phyloP scores from a whole-genome alignment of 2,888 invertebrate genomes.

The Drosophila affinis region DNA sequence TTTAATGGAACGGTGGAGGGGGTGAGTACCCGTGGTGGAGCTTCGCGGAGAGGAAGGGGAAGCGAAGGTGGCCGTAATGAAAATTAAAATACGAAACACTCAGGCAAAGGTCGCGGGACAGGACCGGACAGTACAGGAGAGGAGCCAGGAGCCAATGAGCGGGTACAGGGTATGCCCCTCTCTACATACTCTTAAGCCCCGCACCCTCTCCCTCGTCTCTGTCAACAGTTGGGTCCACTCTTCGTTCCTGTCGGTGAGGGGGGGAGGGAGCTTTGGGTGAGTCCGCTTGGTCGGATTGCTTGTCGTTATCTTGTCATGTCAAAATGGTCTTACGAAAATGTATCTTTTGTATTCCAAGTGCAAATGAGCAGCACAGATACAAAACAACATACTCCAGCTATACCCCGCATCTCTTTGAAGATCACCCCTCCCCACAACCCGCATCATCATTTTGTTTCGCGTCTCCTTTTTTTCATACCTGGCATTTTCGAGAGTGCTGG shows the following conservation, averaged over 20 bases:
- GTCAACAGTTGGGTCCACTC: constrained; percentile 1
- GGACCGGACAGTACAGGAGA: neutral
- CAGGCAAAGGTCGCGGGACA: constrained; percentile 64
- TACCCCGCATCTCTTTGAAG: constrained; percentile 9
- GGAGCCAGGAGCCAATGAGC: constrained; percentile 68
- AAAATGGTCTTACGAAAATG: constrained; percentile 81
- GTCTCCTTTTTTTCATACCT: neutral
- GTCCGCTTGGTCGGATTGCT: constrained; percentile 67
- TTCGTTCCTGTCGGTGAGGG: constrained; percentile 4
- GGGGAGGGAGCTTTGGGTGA: constrained; percentile 15
- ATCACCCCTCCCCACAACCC: neutral
- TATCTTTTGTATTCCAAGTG: constrained; percentile 81
- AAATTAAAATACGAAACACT: constrained; percentile 77
- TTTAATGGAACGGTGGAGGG: constrained; percentile 35
- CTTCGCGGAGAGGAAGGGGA: constrained; percentile 10
- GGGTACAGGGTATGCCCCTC: constrained; percentile 47
- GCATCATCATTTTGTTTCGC: constrained; percentile 12
- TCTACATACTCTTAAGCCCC: neutral
- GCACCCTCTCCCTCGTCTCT: neutral
- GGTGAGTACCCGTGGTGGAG: neutral
- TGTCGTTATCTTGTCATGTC: constrained; percentile 83
- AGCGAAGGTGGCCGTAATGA: constrained; percentile 71
- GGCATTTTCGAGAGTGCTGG: neutral
- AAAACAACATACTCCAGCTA: constrained; percentile 40
- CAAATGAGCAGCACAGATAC: constrained; percentile 78